Conservation (phyloP, 2,888 invertebrate genomes). For the Microdon myrmicae region DNA sequence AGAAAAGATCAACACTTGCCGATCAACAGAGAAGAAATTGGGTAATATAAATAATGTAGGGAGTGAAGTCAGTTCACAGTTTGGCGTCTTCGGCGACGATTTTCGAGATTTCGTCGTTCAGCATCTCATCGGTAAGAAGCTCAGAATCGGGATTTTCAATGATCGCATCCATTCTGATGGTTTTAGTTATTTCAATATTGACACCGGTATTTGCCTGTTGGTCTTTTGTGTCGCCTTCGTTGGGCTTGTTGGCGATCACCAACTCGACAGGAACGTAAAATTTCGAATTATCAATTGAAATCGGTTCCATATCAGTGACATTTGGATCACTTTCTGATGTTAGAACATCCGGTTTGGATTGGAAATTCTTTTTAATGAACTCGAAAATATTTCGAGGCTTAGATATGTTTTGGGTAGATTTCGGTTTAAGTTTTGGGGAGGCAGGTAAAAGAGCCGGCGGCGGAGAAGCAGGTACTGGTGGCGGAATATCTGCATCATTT, state of each 20-base stretch:
- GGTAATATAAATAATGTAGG: too few relatives aligned
- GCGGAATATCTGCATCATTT: slow-evolving; percentile 55
- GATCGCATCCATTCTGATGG: slow-evolving; percentile 62
- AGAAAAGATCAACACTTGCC: too few relatives aligned
- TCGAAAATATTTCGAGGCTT: slow-evolving; percentile 67
- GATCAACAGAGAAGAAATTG: too few relatives aligned
- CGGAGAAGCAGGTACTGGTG: slow-evolving; percentile 55
- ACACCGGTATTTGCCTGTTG: slow-evolving; percentile 61
- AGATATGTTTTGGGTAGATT: slow-evolving; percentile 24
- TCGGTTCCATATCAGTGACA: slow-evolving; percentile 56
- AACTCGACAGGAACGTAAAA: slow-evolving; percentile 61
- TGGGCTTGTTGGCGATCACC: slow-evolving; percentile 4
- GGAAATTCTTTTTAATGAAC: slow-evolving; percentile 66
- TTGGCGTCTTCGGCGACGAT: slow-evolving; percentile 56
- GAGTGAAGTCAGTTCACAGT: slow-evolving; percentile 35
- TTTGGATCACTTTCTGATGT: slow-evolving; percentile 50
- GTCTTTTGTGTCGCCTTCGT: slow-evolving; percentile 21
- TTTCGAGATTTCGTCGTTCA: slow-evolving; percentile 64
- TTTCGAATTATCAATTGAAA: slow-evolving; percentile 62
- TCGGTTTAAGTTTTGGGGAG: slow-evolving; percentile 35
- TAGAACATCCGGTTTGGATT: slow-evolving; percentile 55
- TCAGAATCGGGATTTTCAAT: slow-evolving; percentile 61
- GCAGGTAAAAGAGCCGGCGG: slow-evolving; percentile 22
- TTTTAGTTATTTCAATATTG: slow-evolving; percentile 63
- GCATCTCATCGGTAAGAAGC: slow-evolving; percentile 61